Evolutionary conservation across 2,113 vertebrate species (phyloP).

Genomic region (Hippopotamus amphibius): DNA sequence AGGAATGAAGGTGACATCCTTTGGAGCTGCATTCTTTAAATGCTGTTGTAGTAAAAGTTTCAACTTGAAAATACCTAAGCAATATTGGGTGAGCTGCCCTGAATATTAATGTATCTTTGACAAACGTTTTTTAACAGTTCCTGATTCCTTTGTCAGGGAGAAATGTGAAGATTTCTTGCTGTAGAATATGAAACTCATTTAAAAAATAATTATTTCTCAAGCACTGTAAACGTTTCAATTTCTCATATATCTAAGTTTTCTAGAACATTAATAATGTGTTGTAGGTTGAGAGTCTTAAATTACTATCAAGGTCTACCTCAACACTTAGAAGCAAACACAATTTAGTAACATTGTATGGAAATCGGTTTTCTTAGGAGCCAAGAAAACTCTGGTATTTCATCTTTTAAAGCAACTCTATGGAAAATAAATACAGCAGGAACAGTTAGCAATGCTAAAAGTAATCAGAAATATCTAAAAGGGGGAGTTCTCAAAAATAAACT

Average conservation of each 20-base stretch:
- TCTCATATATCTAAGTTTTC: constrained; percentile 10
- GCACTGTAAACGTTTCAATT: background rate
- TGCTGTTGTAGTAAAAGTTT: background rate
- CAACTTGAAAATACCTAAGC: background rate
- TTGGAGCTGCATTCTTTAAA: constrained; percentile 25
- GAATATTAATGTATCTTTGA: constrained; percentile 39
- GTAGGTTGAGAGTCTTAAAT: background rate
- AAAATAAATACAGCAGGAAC: constrained; percentile 39
- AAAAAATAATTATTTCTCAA: constrained; percentile 42
- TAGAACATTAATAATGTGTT: background rate
- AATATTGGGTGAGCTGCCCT: background rate
- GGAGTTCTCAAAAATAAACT: background rate
- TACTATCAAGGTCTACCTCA: background rate
- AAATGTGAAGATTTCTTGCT: constrained; percentile 42
- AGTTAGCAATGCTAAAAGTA: constrained; percentile 26
- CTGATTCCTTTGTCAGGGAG: background rate
- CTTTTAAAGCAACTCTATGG: background rate
- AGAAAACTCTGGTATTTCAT: background rate
- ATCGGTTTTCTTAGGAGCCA: background rate
- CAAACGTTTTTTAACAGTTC: constrained; percentile 5
- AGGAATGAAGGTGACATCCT: background rate
- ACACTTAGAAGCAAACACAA: background rate
- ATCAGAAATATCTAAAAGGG: background rate
- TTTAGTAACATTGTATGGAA: background rate
- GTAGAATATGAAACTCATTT: constrained; percentile 19